Conservation (phyloP, 2,797 vertebrate genomes). For the Philypnodon macrostomus region DNA sequence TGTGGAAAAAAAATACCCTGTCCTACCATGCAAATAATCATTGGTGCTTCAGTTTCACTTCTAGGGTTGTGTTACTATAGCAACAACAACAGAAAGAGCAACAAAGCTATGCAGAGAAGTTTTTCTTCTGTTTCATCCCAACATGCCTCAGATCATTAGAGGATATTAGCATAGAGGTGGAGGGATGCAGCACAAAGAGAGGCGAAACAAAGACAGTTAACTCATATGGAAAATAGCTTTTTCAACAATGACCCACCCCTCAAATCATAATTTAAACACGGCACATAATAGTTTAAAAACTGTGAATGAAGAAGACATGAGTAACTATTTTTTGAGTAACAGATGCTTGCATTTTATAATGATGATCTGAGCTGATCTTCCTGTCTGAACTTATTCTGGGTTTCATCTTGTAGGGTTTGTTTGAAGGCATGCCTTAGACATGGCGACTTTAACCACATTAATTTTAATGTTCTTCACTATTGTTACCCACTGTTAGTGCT, state of each 20-base stretch:
- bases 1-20: conserved; percentile 20
- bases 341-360: too few species aligned
- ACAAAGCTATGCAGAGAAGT: conserved; percentile 60
- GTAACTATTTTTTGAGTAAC: too few species aligned
- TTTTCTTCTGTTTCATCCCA: conserved; percentile 66
- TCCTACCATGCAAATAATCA: conserved; percentile 60
- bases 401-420: too few species aligned
- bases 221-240: conserved; percentile 49
- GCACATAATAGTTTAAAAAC: conserved; percentile 34
- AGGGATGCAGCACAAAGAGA: conserved; percentile 49
- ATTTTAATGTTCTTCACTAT: too few species aligned
- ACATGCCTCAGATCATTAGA: conserved; percentile 69
- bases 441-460: too few species aligned
- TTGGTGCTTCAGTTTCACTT: conserved; percentile 49
- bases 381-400: too few species aligned
- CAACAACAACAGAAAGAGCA: conserved; percentile 71
- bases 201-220: conserved; percentile 5
- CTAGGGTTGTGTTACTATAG: conserved; percentile 68
- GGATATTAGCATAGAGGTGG: conserved; percentile 71
- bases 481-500: too few species aligned
- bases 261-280: conserved; percentile 43
- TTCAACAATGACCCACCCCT: conserved; percentile 51
- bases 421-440: too few species aligned
- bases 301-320: too few species aligned
- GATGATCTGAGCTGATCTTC: too few species aligned